Percentiles rank a stretch among this genome's conserved stretches.
Evolutionary conservation across 2,797 vertebrate species (phyloP).

Genomic region (Pseudochaenichthys georgianus): DNA sequence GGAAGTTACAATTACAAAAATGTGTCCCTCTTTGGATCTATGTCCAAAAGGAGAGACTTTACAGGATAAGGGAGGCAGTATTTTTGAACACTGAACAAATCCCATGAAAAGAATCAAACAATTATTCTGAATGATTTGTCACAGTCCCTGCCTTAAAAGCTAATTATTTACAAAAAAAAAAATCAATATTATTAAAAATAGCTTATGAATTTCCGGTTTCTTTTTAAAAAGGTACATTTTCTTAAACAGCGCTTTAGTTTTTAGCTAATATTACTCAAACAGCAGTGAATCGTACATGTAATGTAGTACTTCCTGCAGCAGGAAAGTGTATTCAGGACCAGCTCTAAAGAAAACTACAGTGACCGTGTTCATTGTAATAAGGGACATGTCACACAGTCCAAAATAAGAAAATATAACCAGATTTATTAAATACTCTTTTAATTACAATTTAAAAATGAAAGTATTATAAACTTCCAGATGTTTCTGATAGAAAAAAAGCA

Average conservation of each 20-base stretch:
- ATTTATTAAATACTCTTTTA: neutral
- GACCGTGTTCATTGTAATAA: neutral
- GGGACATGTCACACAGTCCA: neutral
- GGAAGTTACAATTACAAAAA: neutral
- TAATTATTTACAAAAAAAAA: neutral
- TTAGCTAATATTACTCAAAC: neutral
- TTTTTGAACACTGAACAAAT: neutral
- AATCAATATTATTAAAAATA: neutral
- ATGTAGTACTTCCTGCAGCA: neutral
- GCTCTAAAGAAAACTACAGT: neutral
- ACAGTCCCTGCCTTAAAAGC: neutral
- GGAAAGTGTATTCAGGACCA: neutral
- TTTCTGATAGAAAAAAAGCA: neutral
- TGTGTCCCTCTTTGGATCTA: neutral
- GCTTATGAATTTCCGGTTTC: neutral
- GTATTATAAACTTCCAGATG: neutral
- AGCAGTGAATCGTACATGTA: neutral
- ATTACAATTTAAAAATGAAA: conserved; percentile 7
- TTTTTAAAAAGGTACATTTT: neutral
- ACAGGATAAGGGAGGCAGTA: neutral
- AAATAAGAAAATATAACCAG: neutral
- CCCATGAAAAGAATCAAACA: too few relatives aligned
- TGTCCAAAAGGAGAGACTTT: conserved; percentile 10
- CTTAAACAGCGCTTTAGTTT: neutral
- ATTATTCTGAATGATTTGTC: too few relatives aligned